phyloP scores from a whole-genome alignment of 2,113 vertebrate genomes.

The Myrmophylax atrothorax region DNA sequence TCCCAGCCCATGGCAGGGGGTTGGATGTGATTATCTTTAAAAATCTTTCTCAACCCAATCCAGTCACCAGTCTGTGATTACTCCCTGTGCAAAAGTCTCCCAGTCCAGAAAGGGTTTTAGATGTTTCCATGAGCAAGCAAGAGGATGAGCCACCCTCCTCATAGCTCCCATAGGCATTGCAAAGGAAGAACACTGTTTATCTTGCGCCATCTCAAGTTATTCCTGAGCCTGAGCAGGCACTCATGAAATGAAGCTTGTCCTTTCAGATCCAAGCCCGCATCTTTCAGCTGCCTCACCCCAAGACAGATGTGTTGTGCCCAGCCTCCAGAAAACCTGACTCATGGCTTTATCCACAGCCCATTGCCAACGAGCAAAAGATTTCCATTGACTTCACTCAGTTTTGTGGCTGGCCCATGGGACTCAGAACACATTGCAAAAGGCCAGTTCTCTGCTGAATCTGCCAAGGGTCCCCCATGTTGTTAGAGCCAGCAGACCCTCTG shows the following conservation, averaged over 20 bases:
- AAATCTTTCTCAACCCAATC: background rate
- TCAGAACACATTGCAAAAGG: slow-evolving; percentile 4
- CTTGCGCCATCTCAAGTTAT: background rate
- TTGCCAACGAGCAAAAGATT: slow-evolving; percentile 48
- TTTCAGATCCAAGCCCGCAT: background rate
- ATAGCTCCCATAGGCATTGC: background rate
- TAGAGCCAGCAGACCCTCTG: background rate
- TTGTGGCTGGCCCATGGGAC: background rate
- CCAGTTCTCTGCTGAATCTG: background rate
- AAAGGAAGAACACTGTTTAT: background rate
- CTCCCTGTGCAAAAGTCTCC: background rate
- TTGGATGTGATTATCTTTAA: background rate
- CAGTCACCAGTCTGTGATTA: background rate
- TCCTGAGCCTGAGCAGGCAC: background rate
- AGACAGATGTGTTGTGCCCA: background rate
- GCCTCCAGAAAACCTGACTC: slow-evolving; percentile 46
- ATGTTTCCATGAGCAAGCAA: background rate
- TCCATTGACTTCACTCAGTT: slow-evolving; percentile 27
- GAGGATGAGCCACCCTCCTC: background rate
- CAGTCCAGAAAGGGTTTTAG: background rate
- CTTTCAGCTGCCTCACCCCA: slow-evolving; percentile 30
- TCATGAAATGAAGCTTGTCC: background rate
- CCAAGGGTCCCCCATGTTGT: slow-evolving; percentile 13
- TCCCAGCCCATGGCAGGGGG: background rate
- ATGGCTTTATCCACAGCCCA: background rate